Evolutionary conservation across 2,797 vertebrate genomes (phyloP), one percentile per base, ranked within the genome.

Genomic region (Astyanax mexicanus): DNA sequence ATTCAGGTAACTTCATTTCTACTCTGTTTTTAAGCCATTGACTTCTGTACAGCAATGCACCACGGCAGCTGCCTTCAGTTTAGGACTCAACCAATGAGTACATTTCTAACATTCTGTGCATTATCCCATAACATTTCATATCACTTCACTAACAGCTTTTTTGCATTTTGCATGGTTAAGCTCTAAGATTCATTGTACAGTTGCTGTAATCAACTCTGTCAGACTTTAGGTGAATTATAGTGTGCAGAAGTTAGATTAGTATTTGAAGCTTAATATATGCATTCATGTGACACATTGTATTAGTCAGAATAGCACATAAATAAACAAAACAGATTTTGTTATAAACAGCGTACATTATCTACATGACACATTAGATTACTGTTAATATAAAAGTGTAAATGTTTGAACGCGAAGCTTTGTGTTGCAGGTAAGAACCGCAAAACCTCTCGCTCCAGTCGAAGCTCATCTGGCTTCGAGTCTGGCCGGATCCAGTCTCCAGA

Each of bases 371-470:
- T 29, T 6, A 57, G 12, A 57, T 2, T 19, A 3, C 37, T 37
- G 21, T 9, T 6, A 40, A 44, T 27, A 25, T 27, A 23, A 7
- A 38, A 25, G 13, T 49, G 13, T 27, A 38, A 64, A 62, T 27
- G 40, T 66, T 45, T 78, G 49, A 74, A 74, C 64, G 67, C 67
- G 49, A 54, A 25, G 68, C 51, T 81, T 49, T 84, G 68, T 84
- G 67, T 93, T 86, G 29, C 87, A 99, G 98, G 96, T 77, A 99
- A 98, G 86, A 94, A 87, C 84, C 93, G 90, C 78, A 96, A 95
- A 84, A 75, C 91, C 6, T 93, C 92, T 19, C 89, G 92, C 4
- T 90, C 95, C 47, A 90, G 90, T 79, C 94, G 93, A 72, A 88
- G 89, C 1, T 78, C 88, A 1, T 77, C 83, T 0, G 93, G 90